Evolutionary conservation across 2,888 invertebrate genomes (phyloP), one percentile per base, ranked within the genome.

Genomic region (Monochamus alternatus): DNA sequence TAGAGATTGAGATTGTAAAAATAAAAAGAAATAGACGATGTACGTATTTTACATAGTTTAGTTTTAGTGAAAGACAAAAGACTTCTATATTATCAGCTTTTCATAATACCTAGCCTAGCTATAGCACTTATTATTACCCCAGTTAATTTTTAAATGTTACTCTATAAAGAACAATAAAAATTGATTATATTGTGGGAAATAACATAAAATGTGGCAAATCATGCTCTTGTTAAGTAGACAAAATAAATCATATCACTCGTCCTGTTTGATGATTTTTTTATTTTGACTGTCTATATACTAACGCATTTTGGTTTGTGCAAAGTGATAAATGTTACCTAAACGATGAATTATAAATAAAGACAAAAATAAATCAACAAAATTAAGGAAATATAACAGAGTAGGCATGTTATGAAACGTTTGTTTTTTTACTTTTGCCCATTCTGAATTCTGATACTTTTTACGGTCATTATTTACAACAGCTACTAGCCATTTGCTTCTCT

Each of bases 191-290:
- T 85, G 84, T 87, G 85, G 87, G 76, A 81, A 84, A 86, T 84
- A 82, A 84, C 55, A 84, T 85, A 87, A 87, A 87, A 83, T 86
- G 87, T 88, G 87, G 86, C 87, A 87, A 81, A 81, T 86, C 85
- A 83, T 85, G 88, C 88, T 88, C 88, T 89, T 88, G 89, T 89
- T 89, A 88, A 88, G 86, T 88, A 88, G 87, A 86, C 80, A 82
- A 81, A 88, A 88, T 87, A 88, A 89, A 90, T 92, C 92, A 92
- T 92, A 92, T 92, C 92, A 92, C 91, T 91, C 89, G 90, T 90
- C 87, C 90, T 90, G 88, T 90, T 22, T 90, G 88, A 90, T 71
- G 74, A 12, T 69, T 31, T 69, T 22, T 69, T 74, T 69, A 70
- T 77, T 74, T 63, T 55, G 55, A 38, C 38, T 55, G 55, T 55